Percentiles rank a stretch among this genome's conserved stretches.
Evolutionary conservation across 2,888 invertebrate species (phyloP).

Genomic region (Hirtodrosophila confusa): DNA sequence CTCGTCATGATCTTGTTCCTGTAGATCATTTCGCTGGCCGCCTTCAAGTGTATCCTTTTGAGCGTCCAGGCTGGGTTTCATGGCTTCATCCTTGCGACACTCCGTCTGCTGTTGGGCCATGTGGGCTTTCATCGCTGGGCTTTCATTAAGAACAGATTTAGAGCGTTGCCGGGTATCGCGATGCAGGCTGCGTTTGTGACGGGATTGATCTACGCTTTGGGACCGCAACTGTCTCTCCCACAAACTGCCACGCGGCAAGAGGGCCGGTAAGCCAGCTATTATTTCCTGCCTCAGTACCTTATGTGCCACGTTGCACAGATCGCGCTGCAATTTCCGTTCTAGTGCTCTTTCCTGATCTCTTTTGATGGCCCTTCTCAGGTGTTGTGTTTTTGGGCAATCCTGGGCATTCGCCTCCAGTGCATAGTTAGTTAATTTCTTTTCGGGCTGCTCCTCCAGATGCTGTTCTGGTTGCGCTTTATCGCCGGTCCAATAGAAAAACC

Average conservation of each 20-base stretch:
- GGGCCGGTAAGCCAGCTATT: neutral
- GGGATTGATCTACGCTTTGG: constrained; percentile 12
- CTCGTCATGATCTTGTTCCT: neutral
- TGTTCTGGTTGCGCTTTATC: neutral
- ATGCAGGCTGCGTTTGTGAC: neutral
- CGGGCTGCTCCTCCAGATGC: neutral
- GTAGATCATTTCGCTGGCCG: neutral
- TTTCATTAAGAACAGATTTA: constrained; percentile 21
- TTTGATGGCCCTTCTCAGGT: too few species aligned
- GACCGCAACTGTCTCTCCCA: constrained; percentile 8
- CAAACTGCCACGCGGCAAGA: neutral
- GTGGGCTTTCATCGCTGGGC: neutral
- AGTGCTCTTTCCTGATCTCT: neutral
- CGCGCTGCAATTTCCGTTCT: neutral
- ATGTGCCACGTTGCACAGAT: constrained; percentile 4
- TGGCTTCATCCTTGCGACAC: neutral
- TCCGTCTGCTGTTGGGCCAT: neutral
- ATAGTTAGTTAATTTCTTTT: neutral
- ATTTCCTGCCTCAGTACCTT: constrained; percentile 13
- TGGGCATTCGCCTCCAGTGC: neutral
- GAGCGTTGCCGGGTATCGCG: constrained; percentile 11
- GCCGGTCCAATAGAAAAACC: constrained; percentile 33
- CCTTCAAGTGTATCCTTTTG: too few species aligned
- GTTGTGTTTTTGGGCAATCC: too few species aligned
- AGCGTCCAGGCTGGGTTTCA: neutral